These are phyloP conservation scores for Lucinisca nassula DNA, from an alignment of 2,888 invertebrate genomes.

Conservation along the genomic window DNA sequence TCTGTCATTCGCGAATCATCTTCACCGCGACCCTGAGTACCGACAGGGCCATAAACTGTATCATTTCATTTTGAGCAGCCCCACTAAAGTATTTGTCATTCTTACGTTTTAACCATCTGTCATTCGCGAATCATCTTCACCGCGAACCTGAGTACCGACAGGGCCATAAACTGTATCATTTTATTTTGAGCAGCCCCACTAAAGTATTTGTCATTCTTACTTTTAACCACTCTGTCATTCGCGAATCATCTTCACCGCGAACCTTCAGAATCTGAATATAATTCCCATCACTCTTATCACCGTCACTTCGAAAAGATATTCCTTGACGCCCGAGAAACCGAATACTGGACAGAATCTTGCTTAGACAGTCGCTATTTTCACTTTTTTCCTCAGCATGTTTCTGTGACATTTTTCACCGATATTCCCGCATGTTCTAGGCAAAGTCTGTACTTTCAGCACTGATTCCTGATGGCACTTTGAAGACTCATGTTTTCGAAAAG, in stretches of 20 bases:
- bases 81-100: neutral
- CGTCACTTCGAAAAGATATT: constrained; percentile 1
- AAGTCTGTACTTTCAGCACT: neutral
- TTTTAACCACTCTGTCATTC: constrained; percentile 2
- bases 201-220: neutral
- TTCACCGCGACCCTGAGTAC: constrained; percentile 34
- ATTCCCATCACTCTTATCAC: constrained; percentile 5
- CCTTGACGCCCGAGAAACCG: constrained; percentile 2
- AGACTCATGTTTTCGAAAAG: constrained; percentile 3
- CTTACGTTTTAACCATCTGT: constrained; percentile 2
- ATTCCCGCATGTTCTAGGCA: neutral
- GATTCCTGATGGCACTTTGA: neutral
- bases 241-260: constrained; percentile 13
- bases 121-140: constrained; percentile 8
- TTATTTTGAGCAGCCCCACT: neutral
- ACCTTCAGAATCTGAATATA: constrained; percentile 5
- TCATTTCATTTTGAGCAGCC: neutral
- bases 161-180: neutral
- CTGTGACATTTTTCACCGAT: neutral
- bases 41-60: neutral
- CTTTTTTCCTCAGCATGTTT: constrained; percentile 2
- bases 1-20: constrained; percentile 1
- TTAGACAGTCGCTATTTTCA: neutral
- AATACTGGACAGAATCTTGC: neutral
- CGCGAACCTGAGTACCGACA: constrained; percentile 32